Base-by-base conservation (phyloP, 2,113 vertebrate genomes). In the Castor canadensis region DNA sequence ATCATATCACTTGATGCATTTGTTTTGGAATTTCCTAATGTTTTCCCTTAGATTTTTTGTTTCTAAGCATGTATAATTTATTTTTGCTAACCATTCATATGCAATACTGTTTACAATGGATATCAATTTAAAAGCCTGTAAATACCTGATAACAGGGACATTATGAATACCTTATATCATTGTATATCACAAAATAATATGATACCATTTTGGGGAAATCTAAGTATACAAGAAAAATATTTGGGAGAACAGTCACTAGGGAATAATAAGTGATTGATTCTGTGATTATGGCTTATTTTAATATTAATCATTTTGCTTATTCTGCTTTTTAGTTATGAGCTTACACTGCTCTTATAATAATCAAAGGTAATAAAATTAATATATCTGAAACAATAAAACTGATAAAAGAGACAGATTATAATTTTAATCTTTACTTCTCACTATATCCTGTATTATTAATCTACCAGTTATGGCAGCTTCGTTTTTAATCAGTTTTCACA, bases 401-500 rank as follows among this genome's bases (percentile, higher is more conserved):
- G 52, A 73, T 77, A 60, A 89, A 75, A 84, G 13, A 60, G 66
- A 89, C 73, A 9, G 22, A 72, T 86, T 47, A 11, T 28, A 60
- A 72, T 47, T 73, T 72, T 62, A 43, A 81, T 69, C 43, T 82
- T 6, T 24, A 43, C 26, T 85, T 19, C 19, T 40, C 40, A 54
- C 28, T 92, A 49, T 47, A 69, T 38, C 12, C 13, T 47, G 26
- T 92, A 89, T 93, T 82, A 52, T 43, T n/a, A 72, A 40, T 38
- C 35, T 17, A 40, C 32, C 54, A 43, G 40, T 95, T 86, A 77
- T 79, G 11, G 24, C 64, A 86, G 40, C 19, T 89, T 16, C 85
- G 32, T 79, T 91, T 47, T 89, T 71, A 52, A 79, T 38, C 67
- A 71, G 71, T 96, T 89, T 83, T 86, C 93, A 91, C 30, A 52